These are phyloP conservation scores for Allobates femoralis DNA, from an alignment of 2,797 vertebrate genomes.

Conservation along the genomic window DNA sequence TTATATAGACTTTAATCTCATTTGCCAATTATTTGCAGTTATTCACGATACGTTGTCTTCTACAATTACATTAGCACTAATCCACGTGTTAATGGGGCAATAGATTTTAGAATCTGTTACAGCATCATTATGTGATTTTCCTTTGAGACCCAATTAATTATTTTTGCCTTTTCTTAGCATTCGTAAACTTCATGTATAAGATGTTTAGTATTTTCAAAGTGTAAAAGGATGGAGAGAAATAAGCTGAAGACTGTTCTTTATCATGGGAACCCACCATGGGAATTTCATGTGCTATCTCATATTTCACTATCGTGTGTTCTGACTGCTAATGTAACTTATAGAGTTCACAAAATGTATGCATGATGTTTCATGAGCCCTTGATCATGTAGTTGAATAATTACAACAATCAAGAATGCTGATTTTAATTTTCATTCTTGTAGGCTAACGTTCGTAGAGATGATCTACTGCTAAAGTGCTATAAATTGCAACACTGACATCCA, in stretches of 20 bases:
- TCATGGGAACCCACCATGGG: no score
- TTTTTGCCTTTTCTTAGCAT: conserved; percentile 13
- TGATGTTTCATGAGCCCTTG: no score
- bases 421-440: no score
- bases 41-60: neutral
- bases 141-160: neutral
- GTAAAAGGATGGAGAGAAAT: neutral
- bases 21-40: neutral
- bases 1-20: neutral
- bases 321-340: no score
- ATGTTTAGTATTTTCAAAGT: neutral
- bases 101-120: neutral
- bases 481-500: no score
- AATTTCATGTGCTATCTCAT: no score
- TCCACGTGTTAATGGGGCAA: conserved; percentile 10
- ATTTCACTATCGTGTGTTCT: no score
- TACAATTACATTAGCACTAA: neutral
- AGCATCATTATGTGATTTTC: neutral
- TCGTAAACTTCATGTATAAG: neutral
- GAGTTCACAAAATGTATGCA: no score
- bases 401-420: no score
- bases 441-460: no score
- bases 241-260: neutral
- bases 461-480: no score
- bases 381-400: no score